phyloP scores from a whole-genome alignment of 2,113 vertebrate species.

The Podocnemis expansa region DNA sequence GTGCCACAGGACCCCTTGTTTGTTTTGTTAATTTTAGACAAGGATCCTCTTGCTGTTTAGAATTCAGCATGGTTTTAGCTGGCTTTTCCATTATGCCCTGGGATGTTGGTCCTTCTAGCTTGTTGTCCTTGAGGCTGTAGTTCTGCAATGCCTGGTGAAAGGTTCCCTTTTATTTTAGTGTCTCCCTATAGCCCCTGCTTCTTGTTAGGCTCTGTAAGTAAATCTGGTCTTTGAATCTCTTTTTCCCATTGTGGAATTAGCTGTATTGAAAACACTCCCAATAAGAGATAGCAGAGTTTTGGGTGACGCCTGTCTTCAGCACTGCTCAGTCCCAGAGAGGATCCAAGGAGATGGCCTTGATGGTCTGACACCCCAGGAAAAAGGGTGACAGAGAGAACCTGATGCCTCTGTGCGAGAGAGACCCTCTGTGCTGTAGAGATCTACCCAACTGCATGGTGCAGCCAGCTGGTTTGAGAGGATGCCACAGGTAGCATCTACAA shows the following conservation, averaged over 20 bases:
- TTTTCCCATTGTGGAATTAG: not conserved
- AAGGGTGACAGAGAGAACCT: not conserved
- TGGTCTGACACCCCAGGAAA: not conserved
- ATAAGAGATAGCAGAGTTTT: not conserved
- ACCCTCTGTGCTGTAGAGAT: not conserved
- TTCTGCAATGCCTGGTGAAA: not conserved
- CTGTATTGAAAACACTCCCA: not conserved
- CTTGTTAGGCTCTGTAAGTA: not conserved
- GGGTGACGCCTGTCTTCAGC: not conserved
- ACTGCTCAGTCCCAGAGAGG: not conserved
- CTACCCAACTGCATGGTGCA: not conserved
- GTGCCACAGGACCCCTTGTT: no score
- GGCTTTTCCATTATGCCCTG: not conserved
- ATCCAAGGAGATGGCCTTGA: not conserved
- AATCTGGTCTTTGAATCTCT: not conserved
- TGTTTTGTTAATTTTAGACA: not conserved
- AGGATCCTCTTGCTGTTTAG: not conserved
- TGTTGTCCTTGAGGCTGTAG: not conserved
- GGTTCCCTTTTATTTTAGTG: not conserved
- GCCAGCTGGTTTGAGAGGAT: not conserved
- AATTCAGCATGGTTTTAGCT: not conserved
- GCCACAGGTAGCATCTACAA: not conserved
- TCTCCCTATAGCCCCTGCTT: not conserved
- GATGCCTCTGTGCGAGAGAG: no score
- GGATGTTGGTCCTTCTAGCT: not conserved